Evolutionary conservation across 1,140 invertebrate species (phyloP), one percentile per base, ranked within the genome.

Genomic region (Galleria mellonella): DNA sequence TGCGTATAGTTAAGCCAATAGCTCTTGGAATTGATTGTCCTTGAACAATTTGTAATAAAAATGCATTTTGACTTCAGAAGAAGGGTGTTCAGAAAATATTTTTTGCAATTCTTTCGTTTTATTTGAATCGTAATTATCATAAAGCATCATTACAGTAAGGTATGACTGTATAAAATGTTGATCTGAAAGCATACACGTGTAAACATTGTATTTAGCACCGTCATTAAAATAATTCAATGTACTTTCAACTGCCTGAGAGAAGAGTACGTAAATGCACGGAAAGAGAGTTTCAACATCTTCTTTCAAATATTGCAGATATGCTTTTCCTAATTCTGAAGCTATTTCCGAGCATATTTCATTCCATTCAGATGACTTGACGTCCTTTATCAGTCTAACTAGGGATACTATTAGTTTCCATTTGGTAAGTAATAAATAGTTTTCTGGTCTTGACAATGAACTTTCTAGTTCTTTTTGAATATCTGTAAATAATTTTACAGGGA

Each of bases 1-100:
- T 3, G 17, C 6, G 2, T 23, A 23, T 23, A 23, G 17, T 23
- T 23, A 23, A 23, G 17, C 17, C 2, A 23, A 23, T 23, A 23
- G 2, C 6, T 23, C 17, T 23, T 23, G 2, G 2, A 23, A 23
- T 23, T 23, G 6, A 2, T 23, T 6, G 2, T 23, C 17, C 17
- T 23, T 6, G 17, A 2, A 0, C 27, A 38, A 1, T 49, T 43
- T 27, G 39, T 51, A 29, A 51, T 68, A 62, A 47, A 59, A 74
- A 51, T 77, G 73, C 52, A 77, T 71, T 51, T 65, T 61, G 23
- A 77, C 51, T 54, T 77, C 73, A 10, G 53, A 36, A 5, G 65
- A 70, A 11, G 68, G 49, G 17, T 72, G 60, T 30, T 51, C 33
- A n/a, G 31, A 17, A 27, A 76, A 46, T 27, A 39, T 41, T 27